Percentiles rank a stretch among this genome's conserved stretches.
phyloP scores from a whole-genome alignment of 2,888 invertebrate genomes.

The Ctena decussata region DNA sequence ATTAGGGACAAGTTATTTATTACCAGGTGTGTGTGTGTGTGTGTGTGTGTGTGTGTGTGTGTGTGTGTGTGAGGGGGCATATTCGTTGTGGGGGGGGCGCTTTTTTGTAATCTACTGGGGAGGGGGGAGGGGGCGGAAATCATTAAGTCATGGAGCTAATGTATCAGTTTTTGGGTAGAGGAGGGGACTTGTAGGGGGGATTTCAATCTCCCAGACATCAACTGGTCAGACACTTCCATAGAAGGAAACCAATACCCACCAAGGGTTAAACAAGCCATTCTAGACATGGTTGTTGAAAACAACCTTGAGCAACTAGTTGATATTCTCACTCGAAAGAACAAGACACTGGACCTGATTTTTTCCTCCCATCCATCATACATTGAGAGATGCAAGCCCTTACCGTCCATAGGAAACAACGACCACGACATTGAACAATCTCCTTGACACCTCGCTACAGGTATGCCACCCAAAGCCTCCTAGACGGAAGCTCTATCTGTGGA shows the following conservation, averaged over 20 bases:
- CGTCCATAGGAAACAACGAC: neutral
- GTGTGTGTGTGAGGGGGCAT: too few relatives aligned
- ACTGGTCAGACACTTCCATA: neutral
- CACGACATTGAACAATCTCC: neutral
- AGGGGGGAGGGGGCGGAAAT: too few relatives aligned
- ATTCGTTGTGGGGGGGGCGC: too few relatives aligned
- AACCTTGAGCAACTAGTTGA: neutral
- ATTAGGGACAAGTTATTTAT: too few relatives aligned
- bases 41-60: too few relatives aligned
- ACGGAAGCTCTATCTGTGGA: constrained; percentile 4
- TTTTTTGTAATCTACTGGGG: too few relatives aligned
- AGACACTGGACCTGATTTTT: neutral
- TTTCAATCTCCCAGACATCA: neutral
- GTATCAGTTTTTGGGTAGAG: too few relatives aligned
- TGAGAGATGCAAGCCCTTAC: neutral
- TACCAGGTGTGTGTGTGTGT: too few relatives aligned
- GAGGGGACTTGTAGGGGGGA: too few relatives aligned
- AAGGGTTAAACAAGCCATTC: neutral
- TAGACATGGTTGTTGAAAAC: neutral
- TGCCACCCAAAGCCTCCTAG: neutral
- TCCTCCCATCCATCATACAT: neutral
- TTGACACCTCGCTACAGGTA: neutral
- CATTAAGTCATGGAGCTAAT: too few relatives aligned
- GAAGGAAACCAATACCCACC: neutral
- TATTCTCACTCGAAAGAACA: neutral